A percentile compares a stretch with the other conserved stretches of the same genome.
These are phyloP conservation scores for Nothocercus julius DNA, from an alignment of 2,113 vertebrate species.

Conservation along the genomic window DNA sequence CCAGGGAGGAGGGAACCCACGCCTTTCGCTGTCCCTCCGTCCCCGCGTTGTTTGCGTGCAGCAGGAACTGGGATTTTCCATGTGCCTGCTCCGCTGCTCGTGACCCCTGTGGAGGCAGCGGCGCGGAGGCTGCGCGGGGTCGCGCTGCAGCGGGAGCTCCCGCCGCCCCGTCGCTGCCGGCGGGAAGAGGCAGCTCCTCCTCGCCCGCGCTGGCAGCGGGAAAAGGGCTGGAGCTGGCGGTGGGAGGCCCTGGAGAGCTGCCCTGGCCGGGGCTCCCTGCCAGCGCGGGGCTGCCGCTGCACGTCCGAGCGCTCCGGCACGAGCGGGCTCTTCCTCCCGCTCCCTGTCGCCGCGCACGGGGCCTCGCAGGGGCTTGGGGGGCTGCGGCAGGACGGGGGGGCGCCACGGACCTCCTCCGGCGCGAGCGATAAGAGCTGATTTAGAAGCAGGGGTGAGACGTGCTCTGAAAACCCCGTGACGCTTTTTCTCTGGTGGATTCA, in stretches of 20 bases:
- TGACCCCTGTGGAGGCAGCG: neutral
- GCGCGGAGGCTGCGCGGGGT: neutral
- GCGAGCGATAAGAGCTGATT: constrained; percentile 24
- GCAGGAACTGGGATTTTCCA: constrained; percentile 66
- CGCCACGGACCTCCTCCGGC: too few relatives aligned
- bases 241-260: constrained; percentile 43
- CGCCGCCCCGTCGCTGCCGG: neutral
- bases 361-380: too few relatives aligned
- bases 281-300: constrained; percentile 45
- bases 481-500: constrained; percentile 55
- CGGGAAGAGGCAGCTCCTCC: neutral
- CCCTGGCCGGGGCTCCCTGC: constrained; percentile 10
- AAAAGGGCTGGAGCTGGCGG: neutral
- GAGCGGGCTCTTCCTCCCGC: neutral
- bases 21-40: constrained; percentile 28
- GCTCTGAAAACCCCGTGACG: constrained; percentile 48
- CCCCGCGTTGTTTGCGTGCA: constrained; percentile 51
- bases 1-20: constrained; percentile 44
- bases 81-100: constrained; percentile 3
- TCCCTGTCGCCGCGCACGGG: too few relatives aligned
- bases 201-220: neutral
- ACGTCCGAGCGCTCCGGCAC: constrained; percentile 3
- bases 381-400: too few relatives aligned
- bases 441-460: constrained; percentile 48
- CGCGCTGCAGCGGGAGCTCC: neutral